Evolutionary conservation across 2,888 invertebrate species (phyloP).

Genomic region (Odontothrips loti): DNA sequence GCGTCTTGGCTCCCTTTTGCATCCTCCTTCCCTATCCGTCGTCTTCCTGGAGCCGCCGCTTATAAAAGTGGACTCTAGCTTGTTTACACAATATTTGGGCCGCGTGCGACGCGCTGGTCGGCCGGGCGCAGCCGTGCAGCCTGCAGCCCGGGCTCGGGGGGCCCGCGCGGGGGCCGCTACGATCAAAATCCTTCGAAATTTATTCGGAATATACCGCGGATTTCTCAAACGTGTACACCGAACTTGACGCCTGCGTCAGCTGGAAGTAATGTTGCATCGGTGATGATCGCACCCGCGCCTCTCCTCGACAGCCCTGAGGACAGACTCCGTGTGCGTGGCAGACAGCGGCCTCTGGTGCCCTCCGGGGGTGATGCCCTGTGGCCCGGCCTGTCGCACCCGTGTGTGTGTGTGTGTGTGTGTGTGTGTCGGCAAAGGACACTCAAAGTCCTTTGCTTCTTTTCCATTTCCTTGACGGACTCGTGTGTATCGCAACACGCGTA

Average conservation of each 20-base stretch:
- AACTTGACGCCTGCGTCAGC: no score
- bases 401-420: no score
- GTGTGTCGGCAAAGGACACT: slow-evolving; percentile 6
- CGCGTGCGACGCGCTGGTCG: not conserved
- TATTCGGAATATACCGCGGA: not conserved
- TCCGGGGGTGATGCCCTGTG: slow-evolving; percentile 3
- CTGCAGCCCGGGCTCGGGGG: not conserved
- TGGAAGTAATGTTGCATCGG: not conserved
- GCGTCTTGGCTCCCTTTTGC: not conserved
- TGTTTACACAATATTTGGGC: slow-evolving; percentile 21
- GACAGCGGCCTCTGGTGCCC: not conserved
- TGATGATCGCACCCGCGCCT: no score
- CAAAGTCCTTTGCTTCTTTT: not conserved
- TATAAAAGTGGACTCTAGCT: slow-evolving; percentile 9
- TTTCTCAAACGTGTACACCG: no score
- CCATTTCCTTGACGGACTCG: not conserved
- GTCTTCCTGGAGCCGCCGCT: not conserved
- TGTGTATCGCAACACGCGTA: slow-evolving; percentile 8
- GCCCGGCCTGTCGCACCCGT: no score
- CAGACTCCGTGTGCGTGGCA: not conserved
- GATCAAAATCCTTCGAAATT: not conserved
- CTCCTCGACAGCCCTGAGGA: not conserved
- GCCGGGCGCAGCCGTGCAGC: not conserved
- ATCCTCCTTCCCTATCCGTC: not conserved
- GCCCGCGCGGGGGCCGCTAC: not conserved